Percentiles rank a stretch among this genome's conserved stretches.
phyloP scores from a whole-genome alignment of 2,888 invertebrate genomes.

The Standfussiana lucernea region DNA sequence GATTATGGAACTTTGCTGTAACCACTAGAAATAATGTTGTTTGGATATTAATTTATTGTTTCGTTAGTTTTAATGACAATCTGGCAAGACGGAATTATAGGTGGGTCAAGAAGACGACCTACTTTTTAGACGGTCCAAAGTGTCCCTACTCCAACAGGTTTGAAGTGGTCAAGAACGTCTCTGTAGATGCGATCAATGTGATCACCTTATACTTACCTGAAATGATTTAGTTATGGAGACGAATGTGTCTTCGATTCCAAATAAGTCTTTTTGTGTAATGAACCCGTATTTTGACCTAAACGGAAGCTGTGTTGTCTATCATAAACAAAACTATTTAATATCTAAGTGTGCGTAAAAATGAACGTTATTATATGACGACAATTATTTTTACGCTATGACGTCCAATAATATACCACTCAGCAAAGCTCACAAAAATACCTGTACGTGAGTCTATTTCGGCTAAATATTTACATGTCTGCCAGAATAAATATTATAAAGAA shows the following conservation, averaged over 20 bases:
- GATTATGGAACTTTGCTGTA: background rate
- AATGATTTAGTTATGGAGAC: background rate
- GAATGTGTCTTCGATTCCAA: background rate
- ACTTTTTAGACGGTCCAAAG: background rate
- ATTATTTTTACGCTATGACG: constrained; percentile 53
- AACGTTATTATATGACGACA: background rate
- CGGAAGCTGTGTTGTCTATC: background rate
- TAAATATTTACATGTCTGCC: constrained; percentile 54
- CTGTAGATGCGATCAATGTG: background rate
- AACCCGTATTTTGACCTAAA: background rate
- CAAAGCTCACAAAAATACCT: constrained; percentile 51
- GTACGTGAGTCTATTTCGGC: constrained; percentile 37
- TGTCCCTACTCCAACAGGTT: background rate
- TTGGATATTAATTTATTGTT: background rate
- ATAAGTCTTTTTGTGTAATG: background rate
- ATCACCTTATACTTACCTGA: background rate
- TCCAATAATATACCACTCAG: constrained; percentile 40
- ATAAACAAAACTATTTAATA: no score
- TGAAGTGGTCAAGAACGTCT: background rate
- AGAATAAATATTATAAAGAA: constrained; percentile 57
- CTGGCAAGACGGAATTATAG: background rate
- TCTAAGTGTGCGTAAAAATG: no score
- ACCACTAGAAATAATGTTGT: background rate
- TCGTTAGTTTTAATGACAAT: background rate
- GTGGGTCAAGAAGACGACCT: background rate